These are phyloP conservation scores for Drosophila nannoptera DNA, from an alignment of 1,140 invertebrate species.

Conservation along the genomic window DNA sequence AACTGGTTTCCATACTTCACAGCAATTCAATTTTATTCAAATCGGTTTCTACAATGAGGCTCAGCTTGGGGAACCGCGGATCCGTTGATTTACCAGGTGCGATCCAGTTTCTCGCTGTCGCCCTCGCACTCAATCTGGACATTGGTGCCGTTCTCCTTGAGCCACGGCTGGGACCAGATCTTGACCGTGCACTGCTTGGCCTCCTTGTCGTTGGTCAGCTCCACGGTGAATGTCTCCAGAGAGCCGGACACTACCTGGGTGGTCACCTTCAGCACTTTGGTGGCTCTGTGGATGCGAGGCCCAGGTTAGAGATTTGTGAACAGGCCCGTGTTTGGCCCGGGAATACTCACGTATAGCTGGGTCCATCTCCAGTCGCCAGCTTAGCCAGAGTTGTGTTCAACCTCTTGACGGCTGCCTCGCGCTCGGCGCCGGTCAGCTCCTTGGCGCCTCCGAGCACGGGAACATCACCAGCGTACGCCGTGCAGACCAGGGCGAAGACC, in stretches of 20 bases:
- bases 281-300: constrained; percentile 12
- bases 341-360: constrained; percentile 42
- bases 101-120: constrained; percentile 39
- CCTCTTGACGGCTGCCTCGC: constrained; percentile 14
- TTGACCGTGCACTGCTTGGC: constrained; percentile 32
- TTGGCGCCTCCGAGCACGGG: not conserved
- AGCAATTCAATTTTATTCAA: constrained; percentile 5
- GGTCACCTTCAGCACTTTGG: constrained; percentile 31
- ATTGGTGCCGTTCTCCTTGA: constrained; percentile 38
- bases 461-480: not conserved
- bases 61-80: not conserved
- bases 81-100: constrained; percentile 34
- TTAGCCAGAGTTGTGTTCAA: constrained; percentile 28
- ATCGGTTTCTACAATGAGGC: not conserved
- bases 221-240: constrained; percentile 28
- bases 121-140: constrained; percentile 41
- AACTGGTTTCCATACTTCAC: not conserved
- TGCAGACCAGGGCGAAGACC: constrained; percentile 16
- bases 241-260: constrained; percentile 40
- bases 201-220: constrained; percentile 19
- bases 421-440: constrained; percentile 16
- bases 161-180: constrained; percentile 45
- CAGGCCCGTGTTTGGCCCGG: not conserved
- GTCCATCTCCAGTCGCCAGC: constrained; percentile 37
- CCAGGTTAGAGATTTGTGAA: not conserved